These are phyloP conservation scores for Prolemur simus DNA, from an alignment of 2,113 vertebrate genomes.

Conservation along the genomic window DNA sequence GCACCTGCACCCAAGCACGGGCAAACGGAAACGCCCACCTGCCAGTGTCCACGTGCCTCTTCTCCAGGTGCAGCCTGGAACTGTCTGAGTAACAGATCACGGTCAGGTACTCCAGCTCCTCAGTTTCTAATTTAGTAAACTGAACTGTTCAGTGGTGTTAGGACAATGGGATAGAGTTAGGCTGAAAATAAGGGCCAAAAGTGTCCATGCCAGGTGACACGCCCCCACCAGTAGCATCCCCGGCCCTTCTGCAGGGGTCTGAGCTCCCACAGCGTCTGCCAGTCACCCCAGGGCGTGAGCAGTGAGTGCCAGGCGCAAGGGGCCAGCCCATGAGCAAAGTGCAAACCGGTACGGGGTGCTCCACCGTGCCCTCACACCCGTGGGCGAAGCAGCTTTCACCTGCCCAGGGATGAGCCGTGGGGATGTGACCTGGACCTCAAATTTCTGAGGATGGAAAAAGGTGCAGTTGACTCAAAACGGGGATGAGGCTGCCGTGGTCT, in stretches of 20 bases:
- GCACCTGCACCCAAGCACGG: not conserved
- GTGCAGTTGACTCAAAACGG: not conserved
- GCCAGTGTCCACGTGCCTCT: not conserved
- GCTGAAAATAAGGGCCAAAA: not conserved
- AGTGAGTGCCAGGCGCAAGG: no score
- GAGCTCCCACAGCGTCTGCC: accelerated
- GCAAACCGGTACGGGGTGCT: not conserved
- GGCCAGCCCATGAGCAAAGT: not conserved
- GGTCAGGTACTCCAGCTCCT: not conserved
- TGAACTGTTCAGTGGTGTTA: not conserved
- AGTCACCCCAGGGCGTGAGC: accelerated
- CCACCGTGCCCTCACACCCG: not conserved
- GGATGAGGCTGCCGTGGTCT: accelerated
- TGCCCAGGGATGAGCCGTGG: not conserved
- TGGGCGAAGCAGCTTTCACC: not conserved
- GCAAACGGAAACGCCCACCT: not conserved
- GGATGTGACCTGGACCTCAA: not conserved
- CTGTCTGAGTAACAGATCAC: not conserved
- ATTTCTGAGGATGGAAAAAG: not conserved
- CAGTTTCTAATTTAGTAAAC: not conserved
- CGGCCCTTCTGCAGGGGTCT: not conserved
- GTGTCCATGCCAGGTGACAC: accelerated
- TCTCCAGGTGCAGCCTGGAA: not conserved
- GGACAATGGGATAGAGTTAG: not conserved
- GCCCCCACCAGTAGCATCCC: not conserved